Evolutionary conservation across 2,797 vertebrate species (phyloP).

Genomic region (Delichon dasypus): DNA sequence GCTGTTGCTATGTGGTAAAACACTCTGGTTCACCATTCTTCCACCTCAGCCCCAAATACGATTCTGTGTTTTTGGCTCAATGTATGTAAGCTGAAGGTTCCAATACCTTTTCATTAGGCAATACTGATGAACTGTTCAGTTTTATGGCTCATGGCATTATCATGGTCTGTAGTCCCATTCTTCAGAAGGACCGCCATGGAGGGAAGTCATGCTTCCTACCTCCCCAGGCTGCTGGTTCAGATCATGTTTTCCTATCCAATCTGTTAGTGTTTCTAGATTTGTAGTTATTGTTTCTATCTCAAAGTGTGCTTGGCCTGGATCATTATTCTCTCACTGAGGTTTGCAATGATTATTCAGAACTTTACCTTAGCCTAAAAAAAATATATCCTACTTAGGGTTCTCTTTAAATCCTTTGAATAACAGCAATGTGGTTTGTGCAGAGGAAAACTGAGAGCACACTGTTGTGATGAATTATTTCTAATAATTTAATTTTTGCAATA

Average conservation of each 20-base stretch:
- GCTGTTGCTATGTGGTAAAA: not conserved
- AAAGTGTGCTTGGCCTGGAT: not conserved
- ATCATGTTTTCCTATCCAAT: not conserved
- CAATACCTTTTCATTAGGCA: not conserved
- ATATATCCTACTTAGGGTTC: not conserved
- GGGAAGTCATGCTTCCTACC: not conserved
- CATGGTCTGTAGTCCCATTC: not conserved
- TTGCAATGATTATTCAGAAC: not conserved
- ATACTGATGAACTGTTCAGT: fast-evolving
- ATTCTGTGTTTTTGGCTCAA: not conserved
- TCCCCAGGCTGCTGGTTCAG: not conserved
- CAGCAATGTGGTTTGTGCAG: not conserved
- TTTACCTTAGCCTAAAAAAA: not conserved
- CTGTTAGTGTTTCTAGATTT: not conserved
- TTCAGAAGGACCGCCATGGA: not conserved
- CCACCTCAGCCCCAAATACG: not conserved
- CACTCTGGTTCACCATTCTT: not conserved
- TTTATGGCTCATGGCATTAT: not conserved
- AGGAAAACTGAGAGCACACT: not conserved
- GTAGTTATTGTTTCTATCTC: not conserved
- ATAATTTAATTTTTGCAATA: not conserved
- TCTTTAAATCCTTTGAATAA: not conserved
- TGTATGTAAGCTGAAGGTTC: not conserved
- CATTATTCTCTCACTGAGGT: not conserved
- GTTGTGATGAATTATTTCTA: not conserved